Conservation (phyloP, 2,888 invertebrate genomes). For the Athalia rosae region DNA sequence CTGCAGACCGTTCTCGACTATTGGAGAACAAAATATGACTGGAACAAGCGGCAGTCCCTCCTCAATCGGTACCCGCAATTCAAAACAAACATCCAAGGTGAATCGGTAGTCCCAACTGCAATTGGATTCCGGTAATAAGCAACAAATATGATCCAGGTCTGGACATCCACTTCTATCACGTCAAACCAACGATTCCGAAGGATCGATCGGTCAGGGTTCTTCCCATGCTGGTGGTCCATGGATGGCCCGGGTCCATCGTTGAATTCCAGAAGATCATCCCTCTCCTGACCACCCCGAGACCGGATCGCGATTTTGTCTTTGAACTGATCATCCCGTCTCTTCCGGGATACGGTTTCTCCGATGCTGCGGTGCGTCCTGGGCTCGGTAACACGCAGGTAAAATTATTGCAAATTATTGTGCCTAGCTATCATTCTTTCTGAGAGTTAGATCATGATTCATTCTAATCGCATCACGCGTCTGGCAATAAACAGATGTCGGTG, state of each 20-base stretch:
- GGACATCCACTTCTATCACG: conserved; percentile 85
- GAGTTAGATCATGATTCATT: conserved; percentile 64
- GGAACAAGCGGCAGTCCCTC: conserved; percentile 80
- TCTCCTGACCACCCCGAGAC: conserved; percentile 75
- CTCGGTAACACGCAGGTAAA: conserved; percentile 63
- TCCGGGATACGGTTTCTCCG: conserved; percentile 83
- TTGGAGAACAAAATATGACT: conserved; percentile 87
- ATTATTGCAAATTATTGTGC: background rate
- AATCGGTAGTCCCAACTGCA: background rate
- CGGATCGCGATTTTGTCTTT: conserved; percentile 78
- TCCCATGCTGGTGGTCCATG: conserved; percentile 85
- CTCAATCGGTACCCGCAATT: conserved; percentile 87
- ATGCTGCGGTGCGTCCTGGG: conserved; percentile 75
- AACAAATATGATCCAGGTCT: conserved; percentile 72
- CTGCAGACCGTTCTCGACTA: conserved; percentile 82
- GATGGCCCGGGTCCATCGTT: conserved; percentile 90
- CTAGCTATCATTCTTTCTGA: no score
- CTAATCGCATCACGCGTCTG: conserved; percentile 53
- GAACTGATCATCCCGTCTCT: conserved; percentile 82
- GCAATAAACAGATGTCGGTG: conserved; percentile 65
- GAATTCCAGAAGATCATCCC: conserved; percentile 88
- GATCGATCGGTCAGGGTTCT: conserved; percentile 74
- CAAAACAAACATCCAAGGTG: conserved; percentile 84
- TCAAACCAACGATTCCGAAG: conserved; percentile 75
- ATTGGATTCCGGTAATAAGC: background rate